Evolutionary conservation across 1,140 invertebrate genomes (phyloP), one percentile per base, ranked within the genome.

Genomic region (Plutomurus gul): DNA sequence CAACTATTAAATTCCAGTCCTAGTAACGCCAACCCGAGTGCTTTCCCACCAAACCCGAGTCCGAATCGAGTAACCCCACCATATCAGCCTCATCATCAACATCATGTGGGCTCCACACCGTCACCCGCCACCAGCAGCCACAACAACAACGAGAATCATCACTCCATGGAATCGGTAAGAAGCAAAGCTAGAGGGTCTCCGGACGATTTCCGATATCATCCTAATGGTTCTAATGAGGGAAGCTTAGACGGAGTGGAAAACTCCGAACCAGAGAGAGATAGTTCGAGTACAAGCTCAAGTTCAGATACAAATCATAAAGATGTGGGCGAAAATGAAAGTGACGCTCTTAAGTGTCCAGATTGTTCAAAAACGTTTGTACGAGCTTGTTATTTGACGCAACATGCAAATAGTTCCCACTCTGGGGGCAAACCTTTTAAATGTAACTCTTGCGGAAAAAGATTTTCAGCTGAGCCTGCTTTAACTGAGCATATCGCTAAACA

Each of bases 401-500:
- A 96, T 87, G 94, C 94, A 86, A 95, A 95, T 86, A 94, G 93
- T 79, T 95, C 95, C 86, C 95, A 96, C 85, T 91, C 90, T 43
- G 94, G 94, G 47, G 92, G 92, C 82, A 95, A 94, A 85, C 93
- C 93, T 3, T 95, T 90, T 85, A 95, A 95, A 85, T 96, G 95
- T 84, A 87, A 89, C 74, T 89, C 92, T 72, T 96, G 95, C 85
- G 94, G 94, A 40, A 95, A 96, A 85, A 90, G 94, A 4, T 96
- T 94, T 87, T 89, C 90, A 3, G 89, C 83, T 70, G 81, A 56
- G 36, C 74, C 80, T 65, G 81, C 76, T 76, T 47, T 85, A 77
- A 76, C 75, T 90, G 91, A 92, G 75, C 94, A 96, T 84, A 87
- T 90, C 84, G 87, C 88, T 6, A 95, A 94, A 84, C 94, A 96